Percentiles rank a stretch among this genome's conserved stretches.
These are phyloP conservation scores for Pogonomyrmex barbatus DNA, from an alignment of 1,140 invertebrate species.

Conservation along the genomic window DNA sequence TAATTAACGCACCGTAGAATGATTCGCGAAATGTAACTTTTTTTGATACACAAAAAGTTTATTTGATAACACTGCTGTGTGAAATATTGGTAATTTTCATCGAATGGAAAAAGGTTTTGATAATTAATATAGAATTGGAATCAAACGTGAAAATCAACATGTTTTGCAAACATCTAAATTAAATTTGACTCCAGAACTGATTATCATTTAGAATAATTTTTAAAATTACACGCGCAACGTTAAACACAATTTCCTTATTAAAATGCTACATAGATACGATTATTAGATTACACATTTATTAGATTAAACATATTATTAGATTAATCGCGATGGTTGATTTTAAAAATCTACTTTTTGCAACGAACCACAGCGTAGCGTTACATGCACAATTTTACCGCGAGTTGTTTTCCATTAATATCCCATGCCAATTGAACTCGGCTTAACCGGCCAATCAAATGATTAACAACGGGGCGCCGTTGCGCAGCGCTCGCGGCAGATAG, in stretches of 20 bases:
- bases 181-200: background rate
- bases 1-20: background rate
- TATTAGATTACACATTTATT: background rate
- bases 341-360: background rate
- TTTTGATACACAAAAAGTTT: background rate
- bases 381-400: conserved; percentile 2
- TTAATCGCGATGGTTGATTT: background rate
- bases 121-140: background rate
- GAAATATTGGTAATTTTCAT: background rate
- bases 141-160: background rate
- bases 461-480: conserved; percentile 44
- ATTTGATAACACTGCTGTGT: background rate
- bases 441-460: conserved; percentile 49
- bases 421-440: conserved; percentile 38
- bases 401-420: conserved; percentile 47
- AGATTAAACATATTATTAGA: background rate
- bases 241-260: background rate
- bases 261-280: background rate
- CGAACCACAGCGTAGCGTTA: background rate
- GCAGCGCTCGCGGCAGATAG: background rate
- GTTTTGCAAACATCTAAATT: background rate
- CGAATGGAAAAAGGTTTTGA: background rate
- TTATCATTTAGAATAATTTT: background rate
- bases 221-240: background rate
- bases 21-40: background rate